A percentile compares a stretch with the other conserved stretches of the same genome.
phyloP scores from a whole-genome alignment of 2,113 vertebrate species.

The Hyla sarda region DNA sequence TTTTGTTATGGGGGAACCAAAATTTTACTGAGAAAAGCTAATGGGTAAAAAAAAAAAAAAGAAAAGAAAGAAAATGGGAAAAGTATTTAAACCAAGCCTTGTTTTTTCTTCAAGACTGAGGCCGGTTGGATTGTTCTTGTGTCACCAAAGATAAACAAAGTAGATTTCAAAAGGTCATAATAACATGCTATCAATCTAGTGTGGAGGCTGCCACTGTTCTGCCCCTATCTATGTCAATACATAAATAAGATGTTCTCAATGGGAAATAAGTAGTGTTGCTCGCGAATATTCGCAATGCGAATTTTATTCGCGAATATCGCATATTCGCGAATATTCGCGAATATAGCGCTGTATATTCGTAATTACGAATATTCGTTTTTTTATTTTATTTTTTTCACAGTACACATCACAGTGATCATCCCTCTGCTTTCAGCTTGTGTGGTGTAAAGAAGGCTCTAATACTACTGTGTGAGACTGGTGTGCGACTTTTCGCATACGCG shows the following conservation, averaged over 20 bases:
- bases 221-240: constrained; percentile 48
- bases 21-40: background rate
- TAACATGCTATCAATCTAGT: constrained; percentile 59
- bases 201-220: constrained; percentile 50
- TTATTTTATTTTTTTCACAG: too few relatives aligned
- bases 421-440: too few relatives aligned
- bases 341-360: too few relatives aligned
- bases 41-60: background rate
- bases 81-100: background rate
- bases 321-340: too few relatives aligned
- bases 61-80: too few relatives aligned
- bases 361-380: too few relatives aligned
- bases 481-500: too few relatives aligned
- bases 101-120: constrained; percentile 3
- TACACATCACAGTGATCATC: too few relatives aligned
- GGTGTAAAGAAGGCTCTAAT: too few relatives aligned
- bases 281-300: too few relatives aligned
- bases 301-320: too few relatives aligned
- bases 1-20: background rate
- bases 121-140: constrained; percentile 58
- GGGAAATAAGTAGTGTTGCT: background rate
- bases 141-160: constrained; percentile 61
- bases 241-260: constrained; percentile 17
- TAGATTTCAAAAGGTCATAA: constrained; percentile 61
- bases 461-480: too few relatives aligned